A percentile compares a stretch with the other conserved stretches of the same genome.
Evolutionary conservation across 2,797 vertebrate species (phyloP).

Genomic region (Apodemus agrarius): DNA sequence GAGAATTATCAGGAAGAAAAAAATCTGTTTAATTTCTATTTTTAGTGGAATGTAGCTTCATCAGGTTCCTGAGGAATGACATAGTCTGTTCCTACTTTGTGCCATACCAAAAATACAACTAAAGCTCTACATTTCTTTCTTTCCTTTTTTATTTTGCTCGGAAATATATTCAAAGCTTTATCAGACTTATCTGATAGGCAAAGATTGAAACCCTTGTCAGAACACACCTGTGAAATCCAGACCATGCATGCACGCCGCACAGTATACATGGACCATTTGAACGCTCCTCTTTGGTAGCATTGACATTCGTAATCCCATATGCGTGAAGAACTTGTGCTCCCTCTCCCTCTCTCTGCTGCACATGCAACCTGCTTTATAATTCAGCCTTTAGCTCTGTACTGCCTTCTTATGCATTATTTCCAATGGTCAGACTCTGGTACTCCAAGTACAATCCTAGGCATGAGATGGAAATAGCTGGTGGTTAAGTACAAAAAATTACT

Average conservation of each 20-base stretch:
- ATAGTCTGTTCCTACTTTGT: neutral
- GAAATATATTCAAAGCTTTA: neutral
- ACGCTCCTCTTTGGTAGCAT: neutral
- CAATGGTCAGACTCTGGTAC: neutral
- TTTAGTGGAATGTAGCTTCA: neutral
- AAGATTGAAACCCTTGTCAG: neutral
- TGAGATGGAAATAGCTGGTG: neutral
- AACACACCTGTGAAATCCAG: neutral
- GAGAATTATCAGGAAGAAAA: neutral
- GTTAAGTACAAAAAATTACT: neutral
- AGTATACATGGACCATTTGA: neutral
- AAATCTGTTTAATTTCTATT: neutral
- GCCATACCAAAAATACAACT: neutral
- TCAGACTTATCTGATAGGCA: neutral
- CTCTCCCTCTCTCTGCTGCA: neutral
- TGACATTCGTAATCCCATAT: neutral
- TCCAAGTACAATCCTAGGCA: neutral
- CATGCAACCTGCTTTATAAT: neutral
- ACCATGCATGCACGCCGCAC: neutral
- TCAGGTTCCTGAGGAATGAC: neutral
- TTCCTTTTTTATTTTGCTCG: neutral
- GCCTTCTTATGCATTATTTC: neutral
- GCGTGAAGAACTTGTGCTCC: no score
- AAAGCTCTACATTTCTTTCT: neutral
- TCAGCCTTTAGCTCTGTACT: neutral